Evolutionary conservation across 2,888 invertebrate genomes (phyloP).

Genomic region (Arctia plantaginis): DNA sequence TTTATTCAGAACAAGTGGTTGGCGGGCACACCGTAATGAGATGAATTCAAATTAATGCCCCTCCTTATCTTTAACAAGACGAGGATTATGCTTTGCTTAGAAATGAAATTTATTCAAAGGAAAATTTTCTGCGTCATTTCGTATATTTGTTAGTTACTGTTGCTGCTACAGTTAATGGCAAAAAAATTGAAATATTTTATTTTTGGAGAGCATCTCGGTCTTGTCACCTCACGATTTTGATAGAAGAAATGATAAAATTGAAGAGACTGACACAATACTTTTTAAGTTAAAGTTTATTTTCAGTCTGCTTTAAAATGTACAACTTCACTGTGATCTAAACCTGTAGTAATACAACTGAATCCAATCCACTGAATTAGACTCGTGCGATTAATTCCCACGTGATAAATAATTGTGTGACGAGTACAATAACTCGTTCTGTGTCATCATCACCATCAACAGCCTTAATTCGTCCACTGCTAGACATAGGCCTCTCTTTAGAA

Average conservation of each 20-base stretch:
- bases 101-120: conserved; percentile 63
- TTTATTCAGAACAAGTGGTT: conserved; percentile 65
- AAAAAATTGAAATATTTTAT: not conserved
- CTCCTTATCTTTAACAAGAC: conserved; percentile 66
- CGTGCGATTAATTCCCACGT: no score
- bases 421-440: no score
- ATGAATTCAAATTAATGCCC: conserved; percentile 68
- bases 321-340: not conserved
- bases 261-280: conserved; percentile 19
- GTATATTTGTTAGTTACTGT: conserved; percentile 47
- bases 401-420: no score
- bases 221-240: conserved; percentile 25
- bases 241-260: not conserved
- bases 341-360: no score
- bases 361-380: no score
- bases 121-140: conserved; percentile 55
- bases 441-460: no score
- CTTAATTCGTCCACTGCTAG: no score
- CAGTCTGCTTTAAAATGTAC: not conserved
- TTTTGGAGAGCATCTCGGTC: not conserved
- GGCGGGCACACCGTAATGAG: conserved; percentile 62
- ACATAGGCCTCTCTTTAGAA: no score
- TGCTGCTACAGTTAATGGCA: conserved; percentile 15
- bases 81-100: conserved; percentile 66
- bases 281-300: not conserved